These are phyloP conservation scores for Varanus komodoensis DNA, from an alignment of 2,113 vertebrate species.

Conservation along the genomic window DNA sequence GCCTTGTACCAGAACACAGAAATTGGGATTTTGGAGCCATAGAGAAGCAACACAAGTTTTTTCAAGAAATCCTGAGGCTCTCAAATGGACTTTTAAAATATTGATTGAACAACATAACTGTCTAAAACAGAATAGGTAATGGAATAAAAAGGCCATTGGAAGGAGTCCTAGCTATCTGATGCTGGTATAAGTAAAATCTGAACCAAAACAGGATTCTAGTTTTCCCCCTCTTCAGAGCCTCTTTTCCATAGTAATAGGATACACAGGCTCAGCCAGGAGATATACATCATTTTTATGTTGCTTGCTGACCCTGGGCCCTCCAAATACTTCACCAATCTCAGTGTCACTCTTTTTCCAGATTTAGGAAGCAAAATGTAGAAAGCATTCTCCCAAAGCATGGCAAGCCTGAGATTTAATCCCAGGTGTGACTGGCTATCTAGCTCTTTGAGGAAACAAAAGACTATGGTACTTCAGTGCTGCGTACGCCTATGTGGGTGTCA, in stretches of 20 bases:
- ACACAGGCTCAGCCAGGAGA: not conserved
- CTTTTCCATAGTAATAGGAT: not conserved
- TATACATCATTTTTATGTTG: slow-evolving; percentile 9
- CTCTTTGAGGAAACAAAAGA: not conserved
- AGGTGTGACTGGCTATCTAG: not conserved
- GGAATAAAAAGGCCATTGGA: not conserved
- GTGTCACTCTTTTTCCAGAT: slow-evolving; percentile 1
- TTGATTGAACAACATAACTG: not conserved
- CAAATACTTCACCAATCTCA: not conserved
- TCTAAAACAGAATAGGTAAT: not conserved
- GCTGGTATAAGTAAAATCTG: not conserved
- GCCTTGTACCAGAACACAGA: not conserved
- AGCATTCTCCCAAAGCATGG: not conserved
- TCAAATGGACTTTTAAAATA: not conserved
- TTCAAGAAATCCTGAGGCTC: not conserved
- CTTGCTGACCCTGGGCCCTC: not conserved
- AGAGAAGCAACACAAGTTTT: not conserved
- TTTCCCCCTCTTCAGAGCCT: not conserved
- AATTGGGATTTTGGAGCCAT: not conserved
- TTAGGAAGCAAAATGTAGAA: slow-evolving; percentile 2
- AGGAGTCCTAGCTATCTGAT: not conserved
- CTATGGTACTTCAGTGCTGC: not conserved
- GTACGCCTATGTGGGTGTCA: not conserved
- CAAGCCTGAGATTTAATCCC: slow-evolving; percentile 11
- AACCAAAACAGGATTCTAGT: not conserved